Evolutionary conservation across 2,888 invertebrate genomes (phyloP).

Genomic region (Mimas tiliae): DNA sequence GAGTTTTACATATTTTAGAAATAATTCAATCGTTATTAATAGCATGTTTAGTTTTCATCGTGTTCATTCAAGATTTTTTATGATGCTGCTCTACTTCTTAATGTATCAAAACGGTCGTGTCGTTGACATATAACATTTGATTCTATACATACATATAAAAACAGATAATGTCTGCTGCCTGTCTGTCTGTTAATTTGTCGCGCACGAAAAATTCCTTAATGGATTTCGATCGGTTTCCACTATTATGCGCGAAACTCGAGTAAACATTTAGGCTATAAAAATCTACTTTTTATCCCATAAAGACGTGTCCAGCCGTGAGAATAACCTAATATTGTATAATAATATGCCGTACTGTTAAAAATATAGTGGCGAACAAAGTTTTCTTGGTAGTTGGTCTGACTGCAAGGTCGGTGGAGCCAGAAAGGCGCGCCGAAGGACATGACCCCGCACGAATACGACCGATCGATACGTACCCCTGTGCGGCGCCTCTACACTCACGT

Average conservation of each 20-base stretch:
- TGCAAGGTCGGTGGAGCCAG: slow-evolving; percentile 54
- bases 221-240: too few species aligned
- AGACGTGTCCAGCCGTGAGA: too few species aligned
- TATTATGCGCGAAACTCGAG: too few species aligned
- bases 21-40: not conserved
- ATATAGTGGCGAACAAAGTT: slow-evolving; percentile 7
- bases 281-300: too few species aligned
- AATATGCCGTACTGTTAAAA: not conserved
- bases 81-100: not conserved
- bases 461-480: slow-evolving; percentile 77
- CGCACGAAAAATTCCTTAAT: too few species aligned
- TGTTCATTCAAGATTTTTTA: not conserved
- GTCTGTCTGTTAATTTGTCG: too few species aligned
- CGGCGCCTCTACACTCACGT: slow-evolving; percentile 60
- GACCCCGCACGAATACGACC: slow-evolving; percentile 77
- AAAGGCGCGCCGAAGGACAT: slow-evolving; percentile 83
- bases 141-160: too few species aligned
- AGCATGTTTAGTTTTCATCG: not conserved
- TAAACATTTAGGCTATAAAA: too few species aligned
- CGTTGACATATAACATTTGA: not conserved
- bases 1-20: not conserved
- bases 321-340: not conserved
- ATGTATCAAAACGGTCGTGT: not conserved
- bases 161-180: too few species aligned
- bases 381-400: slow-evolving; percentile 30